These are phyloP conservation scores for Megalopta genalis DNA, from an alignment of 1,140 invertebrate genomes.

Conservation along the genomic window DNA sequence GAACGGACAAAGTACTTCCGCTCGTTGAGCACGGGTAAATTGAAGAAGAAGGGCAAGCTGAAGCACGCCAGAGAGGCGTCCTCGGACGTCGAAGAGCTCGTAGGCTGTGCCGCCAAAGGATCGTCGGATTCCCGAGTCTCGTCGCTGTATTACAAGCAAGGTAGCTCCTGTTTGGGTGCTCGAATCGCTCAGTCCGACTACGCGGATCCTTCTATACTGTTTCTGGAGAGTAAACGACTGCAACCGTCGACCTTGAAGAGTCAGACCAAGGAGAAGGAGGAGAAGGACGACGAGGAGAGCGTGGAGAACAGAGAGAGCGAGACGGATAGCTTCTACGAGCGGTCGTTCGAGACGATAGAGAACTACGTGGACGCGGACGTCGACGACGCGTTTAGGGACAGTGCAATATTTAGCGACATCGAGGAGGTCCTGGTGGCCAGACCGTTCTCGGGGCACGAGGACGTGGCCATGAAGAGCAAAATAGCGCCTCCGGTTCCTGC, in stretches of 20 bases:
- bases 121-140: slow-evolving; percentile 50
- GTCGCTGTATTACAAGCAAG: slow-evolving; percentile 84
- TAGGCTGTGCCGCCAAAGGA: slow-evolving; percentile 63
- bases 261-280: slow-evolving; percentile 10
- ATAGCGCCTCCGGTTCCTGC: slow-evolving; percentile 75
- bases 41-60: slow-evolving; percentile 66
- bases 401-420: slow-evolving; percentile 90
- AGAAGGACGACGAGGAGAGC: slow-evolving; percentile 42
- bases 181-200: slow-evolving; percentile 93
- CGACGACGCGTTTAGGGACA: slow-evolving; percentile 88
- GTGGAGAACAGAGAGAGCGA: slow-evolving; percentile 72
- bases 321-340: slow-evolving; percentile 87
- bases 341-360: slow-evolving; percentile 88
- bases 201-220: slow-evolving; percentile 87
- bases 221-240: slow-evolving; percentile 75
- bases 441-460: slow-evolving; percentile 1
- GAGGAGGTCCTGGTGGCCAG: slow-evolving; percentile 77
- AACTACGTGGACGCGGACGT: slow-evolving; percentile 78
- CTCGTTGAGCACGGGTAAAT: slow-evolving; percentile 63
- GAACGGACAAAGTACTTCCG: slow-evolving; percentile 72
- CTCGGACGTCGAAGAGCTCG: slow-evolving; percentile 72
- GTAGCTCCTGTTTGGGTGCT: slow-evolving; percentile 90
- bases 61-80: slow-evolving; percentile 65
- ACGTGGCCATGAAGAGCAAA: slow-evolving; percentile 57
- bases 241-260: neutral